Conservation (phyloP, 2,888 invertebrate genomes). For the Girardia tigrina region DNA sequence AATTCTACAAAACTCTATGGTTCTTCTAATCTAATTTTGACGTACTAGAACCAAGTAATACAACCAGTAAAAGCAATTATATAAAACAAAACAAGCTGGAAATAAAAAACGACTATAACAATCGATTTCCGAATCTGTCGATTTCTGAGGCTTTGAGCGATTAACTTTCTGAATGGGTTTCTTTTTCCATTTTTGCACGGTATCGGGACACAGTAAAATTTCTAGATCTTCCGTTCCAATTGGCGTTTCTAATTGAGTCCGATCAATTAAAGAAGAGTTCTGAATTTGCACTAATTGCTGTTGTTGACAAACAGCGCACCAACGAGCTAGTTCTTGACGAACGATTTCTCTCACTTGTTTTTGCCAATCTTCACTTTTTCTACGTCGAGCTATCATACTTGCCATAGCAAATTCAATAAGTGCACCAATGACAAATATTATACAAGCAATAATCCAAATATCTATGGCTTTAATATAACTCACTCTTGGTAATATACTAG, state of each 20-base stretch:
- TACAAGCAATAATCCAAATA: conserved; percentile 37
- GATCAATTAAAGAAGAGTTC: not conserved
- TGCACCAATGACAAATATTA: conserved; percentile 37
- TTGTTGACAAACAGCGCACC: conserved; percentile 35
- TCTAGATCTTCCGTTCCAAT: conserved; percentile 12
- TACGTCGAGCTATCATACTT: conserved; percentile 27
- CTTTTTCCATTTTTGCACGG: conserved; percentile 17
- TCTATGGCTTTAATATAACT: conserved; percentile 37
- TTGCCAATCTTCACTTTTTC: conserved; percentile 32
- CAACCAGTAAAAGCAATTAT: conserved; percentile 37
- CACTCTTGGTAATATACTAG: conserved; percentile 34
- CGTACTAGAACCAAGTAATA: conserved; percentile 36
- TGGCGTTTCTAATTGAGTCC: conserved; percentile 1
- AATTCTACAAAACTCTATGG: conserved; percentile 10
- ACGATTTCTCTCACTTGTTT: conserved; percentile 36
- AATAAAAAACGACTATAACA: conserved; percentile 36
- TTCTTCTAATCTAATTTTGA: not conserved
- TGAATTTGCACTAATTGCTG: conserved; percentile 32
- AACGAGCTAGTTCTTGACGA: conserved; percentile 35
- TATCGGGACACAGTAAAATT: conserved; percentile 5
- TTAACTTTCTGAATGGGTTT: not conserved
- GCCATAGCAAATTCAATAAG: conserved; percentile 37
- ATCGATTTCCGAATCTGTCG: conserved; percentile 25
- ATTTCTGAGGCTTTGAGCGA: conserved; percentile 23
- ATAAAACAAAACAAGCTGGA: conserved; percentile 37